Conservation (phyloP, 1,140 invertebrate species). For the Tetragnatha versicolor region DNA sequence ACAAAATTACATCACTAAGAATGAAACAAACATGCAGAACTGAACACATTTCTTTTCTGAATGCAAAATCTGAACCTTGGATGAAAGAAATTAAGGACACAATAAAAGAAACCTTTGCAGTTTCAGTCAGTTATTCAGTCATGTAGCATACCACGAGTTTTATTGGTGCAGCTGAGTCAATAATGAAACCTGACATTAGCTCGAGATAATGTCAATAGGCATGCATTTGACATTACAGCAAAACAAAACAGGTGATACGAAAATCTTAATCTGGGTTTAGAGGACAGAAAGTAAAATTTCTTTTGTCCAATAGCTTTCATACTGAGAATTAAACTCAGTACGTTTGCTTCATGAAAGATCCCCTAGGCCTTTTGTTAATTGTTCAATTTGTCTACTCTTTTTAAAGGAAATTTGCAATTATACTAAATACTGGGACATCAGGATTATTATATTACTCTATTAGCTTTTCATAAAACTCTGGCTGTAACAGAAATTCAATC, state of each 20-base stretch:
- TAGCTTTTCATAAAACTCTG: too few species aligned
- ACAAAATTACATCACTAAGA: not conserved
- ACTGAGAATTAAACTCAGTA: too few species aligned
- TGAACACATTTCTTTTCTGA: not conserved
- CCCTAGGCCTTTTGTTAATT: too few species aligned
- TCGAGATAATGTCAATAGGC: slow-evolving; percentile 2
- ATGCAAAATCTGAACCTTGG: not conserved
- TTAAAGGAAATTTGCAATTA: too few species aligned
- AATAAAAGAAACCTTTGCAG: not conserved
- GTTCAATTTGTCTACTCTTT: too few species aligned
- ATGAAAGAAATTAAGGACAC: not conserved
- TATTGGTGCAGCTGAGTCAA: not conserved
- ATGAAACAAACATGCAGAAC: not conserved
- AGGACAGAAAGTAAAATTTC: not conserved
- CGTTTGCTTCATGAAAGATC: too few species aligned
- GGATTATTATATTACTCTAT: too few species aligned
- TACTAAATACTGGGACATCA: too few species aligned
- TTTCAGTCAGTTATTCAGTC: not conserved
- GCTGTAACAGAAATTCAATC: too few species aligned
- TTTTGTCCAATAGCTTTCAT: too few species aligned
- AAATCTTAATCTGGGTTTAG: not conserved
- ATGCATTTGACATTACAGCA: slow-evolving; percentile 9
- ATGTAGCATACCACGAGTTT: not conserved
- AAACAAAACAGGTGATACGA: not conserved
- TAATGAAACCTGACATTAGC: not conserved